phyloP scores from a whole-genome alignment of 2,888 invertebrate species.

The Pyrgus malvae region DNA sequence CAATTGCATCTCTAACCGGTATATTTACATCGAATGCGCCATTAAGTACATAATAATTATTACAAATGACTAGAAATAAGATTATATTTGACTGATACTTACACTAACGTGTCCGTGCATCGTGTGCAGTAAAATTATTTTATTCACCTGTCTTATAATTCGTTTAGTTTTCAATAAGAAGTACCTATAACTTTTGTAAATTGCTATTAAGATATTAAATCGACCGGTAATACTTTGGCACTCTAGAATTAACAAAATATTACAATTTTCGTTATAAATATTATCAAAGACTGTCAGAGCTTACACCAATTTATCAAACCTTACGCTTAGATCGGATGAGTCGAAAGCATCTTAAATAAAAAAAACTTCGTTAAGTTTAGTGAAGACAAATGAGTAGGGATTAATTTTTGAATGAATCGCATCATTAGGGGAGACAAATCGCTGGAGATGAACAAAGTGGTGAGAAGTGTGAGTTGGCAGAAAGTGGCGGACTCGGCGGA shows the following conservation, averaged over 20 bases:
- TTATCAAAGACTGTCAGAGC: conserved; percentile 18
- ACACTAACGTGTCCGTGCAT: conserved; percentile 37
- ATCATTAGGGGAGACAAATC: conserved; percentile 20
- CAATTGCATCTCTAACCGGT: conserved; percentile 40
- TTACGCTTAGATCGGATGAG: conserved; percentile 3
- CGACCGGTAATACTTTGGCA: conserved; percentile 22
- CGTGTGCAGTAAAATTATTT: conserved; percentile 46
- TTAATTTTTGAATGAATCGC: conserved; percentile 21
- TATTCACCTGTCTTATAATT: conserved; percentile 68
- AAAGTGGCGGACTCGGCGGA: conserved; percentile 32
- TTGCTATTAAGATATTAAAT: conserved; percentile 10
- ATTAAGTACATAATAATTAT: conserved; percentile 25
- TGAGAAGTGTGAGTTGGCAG: conserved; percentile 25
- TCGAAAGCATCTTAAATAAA: background rate
- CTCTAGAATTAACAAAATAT: conserved; percentile 25
- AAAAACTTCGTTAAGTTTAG: conserved; percentile 10
- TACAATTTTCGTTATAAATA: conserved; percentile 22
- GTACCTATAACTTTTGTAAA: conserved; percentile 21
- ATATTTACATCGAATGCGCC: conserved; percentile 40
- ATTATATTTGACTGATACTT: conserved; percentile 45
- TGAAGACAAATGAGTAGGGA: conserved; percentile 23
- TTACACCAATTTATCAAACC: conserved; percentile 21
- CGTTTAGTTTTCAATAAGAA: conserved; percentile 55
- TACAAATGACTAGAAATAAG: conserved; percentile 44
- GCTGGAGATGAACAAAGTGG: conserved; percentile 14